Evolutionary conservation across 2,113 vertebrate genomes (phyloP).

Genomic region (Halichoerus grypus): DNA sequence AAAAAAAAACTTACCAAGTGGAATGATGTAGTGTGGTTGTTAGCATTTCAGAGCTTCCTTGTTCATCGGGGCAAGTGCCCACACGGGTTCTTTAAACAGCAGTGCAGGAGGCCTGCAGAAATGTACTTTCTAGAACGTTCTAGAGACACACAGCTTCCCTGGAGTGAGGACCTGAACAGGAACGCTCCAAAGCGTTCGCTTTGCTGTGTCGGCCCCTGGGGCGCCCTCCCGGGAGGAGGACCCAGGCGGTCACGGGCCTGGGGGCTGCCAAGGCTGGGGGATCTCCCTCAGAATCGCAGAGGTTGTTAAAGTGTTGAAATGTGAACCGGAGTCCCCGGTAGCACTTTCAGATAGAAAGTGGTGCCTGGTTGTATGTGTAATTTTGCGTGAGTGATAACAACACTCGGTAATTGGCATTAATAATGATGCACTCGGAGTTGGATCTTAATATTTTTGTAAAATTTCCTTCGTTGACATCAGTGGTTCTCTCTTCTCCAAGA

Average conservation of each 20-base stretch:
- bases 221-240: not conserved
- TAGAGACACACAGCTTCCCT: not conserved
- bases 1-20: not conserved
- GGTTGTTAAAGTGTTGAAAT: not conserved
- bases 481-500: constrained; percentile 2
- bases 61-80: not conserved
- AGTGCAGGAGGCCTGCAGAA: not conserved
- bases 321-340: not conserved
- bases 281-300: not conserved
- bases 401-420: not conserved
- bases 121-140: not conserved
- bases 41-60: not conserved
- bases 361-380: not conserved
- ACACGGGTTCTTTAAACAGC: not conserved
- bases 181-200: not conserved
- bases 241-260: not conserved
- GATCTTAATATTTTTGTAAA: constrained; percentile 3
- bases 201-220: not conserved
- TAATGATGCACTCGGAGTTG: not conserved
- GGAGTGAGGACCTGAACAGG: not conserved
- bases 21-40: not conserved
- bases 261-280: not conserved
- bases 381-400: not conserved
- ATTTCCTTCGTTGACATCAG: not conserved
- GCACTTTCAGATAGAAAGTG: not conserved